phyloP scores from a whole-genome alignment of 1,140 invertebrate genomes.

The Gonioctena quinquepunctata region DNA sequence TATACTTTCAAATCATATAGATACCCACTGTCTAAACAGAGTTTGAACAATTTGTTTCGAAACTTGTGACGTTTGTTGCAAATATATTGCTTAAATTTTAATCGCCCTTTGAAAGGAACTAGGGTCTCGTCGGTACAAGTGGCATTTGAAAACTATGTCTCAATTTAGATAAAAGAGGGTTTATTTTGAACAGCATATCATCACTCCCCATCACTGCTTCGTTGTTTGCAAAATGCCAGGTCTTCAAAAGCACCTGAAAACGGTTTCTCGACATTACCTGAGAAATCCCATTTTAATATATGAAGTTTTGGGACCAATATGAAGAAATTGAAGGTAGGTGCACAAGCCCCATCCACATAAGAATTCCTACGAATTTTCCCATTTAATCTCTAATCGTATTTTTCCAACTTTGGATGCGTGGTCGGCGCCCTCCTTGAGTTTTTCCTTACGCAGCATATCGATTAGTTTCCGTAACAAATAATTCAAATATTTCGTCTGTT shows the following conservation, averaged over 20 bases:
- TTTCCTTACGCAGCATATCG: not conserved
- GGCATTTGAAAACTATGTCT: constrained; percentile 25
- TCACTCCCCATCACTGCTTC: constrained; percentile 19
- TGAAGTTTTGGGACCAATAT: constrained; percentile 21
- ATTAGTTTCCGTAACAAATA: not conserved
- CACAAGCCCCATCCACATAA: constrained; percentile 15
- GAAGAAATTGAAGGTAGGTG: constrained; percentile 12
- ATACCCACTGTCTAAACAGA: not conserved
- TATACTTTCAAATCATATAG: constrained; percentile 4
- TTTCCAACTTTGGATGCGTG: not conserved
- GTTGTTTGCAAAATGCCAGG: constrained; percentile 41
- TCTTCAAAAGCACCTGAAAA: constrained; percentile 38
- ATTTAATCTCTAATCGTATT: not conserved
- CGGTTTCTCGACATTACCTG: constrained; percentile 38
- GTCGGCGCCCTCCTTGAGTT: not conserved
- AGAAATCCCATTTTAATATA: constrained; percentile 26
- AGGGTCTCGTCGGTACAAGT: constrained; percentile 41
- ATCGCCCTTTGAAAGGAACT: constrained; percentile 50
- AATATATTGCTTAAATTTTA: constrained; percentile 55
- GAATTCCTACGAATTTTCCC: not conserved
- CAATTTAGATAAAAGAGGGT: constrained; percentile 26
- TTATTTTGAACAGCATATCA: constrained; percentile 38
- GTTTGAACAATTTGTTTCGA: constrained; percentile 9
- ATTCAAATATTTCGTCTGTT: not conserved
- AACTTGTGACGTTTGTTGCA: constrained; percentile 29